Conservation (phyloP, 2,797 vertebrate genomes). For the Peromyscus nudipes region DNA sequence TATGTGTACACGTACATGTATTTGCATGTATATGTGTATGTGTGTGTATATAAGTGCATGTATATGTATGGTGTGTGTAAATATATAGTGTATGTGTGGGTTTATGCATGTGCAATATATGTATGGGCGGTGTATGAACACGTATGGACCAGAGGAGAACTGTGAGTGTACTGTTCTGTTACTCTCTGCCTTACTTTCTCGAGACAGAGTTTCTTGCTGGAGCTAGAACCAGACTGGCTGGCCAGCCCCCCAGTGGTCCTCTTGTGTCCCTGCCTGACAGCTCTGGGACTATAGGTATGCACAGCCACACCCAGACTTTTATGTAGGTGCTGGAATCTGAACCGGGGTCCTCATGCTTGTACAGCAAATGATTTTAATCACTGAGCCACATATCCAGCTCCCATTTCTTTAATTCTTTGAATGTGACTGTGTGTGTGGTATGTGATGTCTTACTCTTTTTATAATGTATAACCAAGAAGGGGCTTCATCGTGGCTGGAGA, state of each 20-base stretch:
- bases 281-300: background rate
- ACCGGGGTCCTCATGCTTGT: background rate
- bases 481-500: background rate
- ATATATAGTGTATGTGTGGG: background rate
- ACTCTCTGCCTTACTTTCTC: background rate
- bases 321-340: background rate
- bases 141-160: background rate
- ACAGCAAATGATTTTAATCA: background rate
- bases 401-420: background rate
- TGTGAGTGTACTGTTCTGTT: background rate
- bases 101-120: background rate
- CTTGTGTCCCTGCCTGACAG: background rate
- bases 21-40: background rate
- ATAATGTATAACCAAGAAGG: background rate
- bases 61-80: background rate
- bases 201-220: background rate
- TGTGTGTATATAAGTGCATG: background rate
- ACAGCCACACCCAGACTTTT: background rate
- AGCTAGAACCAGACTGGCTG: background rate
- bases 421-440: background rate
- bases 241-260: background rate
- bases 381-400: background rate
- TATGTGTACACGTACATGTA: background rate
- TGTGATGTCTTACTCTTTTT: background rate
- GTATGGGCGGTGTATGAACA: background rate